Percentiles rank a stretch among this genome's conserved stretches.
These are phyloP conservation scores for Xenentodon cancila DNA, from an alignment of 2,797 vertebrate species.

Conservation along the genomic window DNA sequence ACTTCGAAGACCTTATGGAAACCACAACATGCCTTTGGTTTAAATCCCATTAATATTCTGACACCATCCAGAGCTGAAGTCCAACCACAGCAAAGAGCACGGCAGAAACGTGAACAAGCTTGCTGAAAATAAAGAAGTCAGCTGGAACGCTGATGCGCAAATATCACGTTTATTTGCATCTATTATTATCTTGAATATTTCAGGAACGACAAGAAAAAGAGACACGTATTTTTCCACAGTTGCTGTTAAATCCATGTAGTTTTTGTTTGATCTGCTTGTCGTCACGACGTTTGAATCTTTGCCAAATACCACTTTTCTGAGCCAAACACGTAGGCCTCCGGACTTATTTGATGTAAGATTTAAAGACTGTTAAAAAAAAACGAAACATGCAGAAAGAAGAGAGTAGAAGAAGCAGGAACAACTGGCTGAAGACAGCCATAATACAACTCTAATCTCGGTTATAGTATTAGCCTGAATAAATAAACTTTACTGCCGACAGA, in stretches of 20 bases:
- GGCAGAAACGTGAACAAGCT: conserved; percentile 7
- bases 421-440: too few relatives aligned
- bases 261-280: not conserved
- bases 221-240: too few relatives aligned
- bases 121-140: not conserved
- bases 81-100: conserved; percentile 42
- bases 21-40: conserved; percentile 45
- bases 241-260: too few relatives aligned
- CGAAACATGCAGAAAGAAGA: not conserved
- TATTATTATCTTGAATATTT: not conserved
- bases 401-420: too few relatives aligned
- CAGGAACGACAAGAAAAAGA: too few relatives aligned
- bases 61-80: conserved; percentile 29
- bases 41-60: conserved; percentile 53
- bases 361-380: not conserved
- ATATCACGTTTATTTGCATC: not conserved
- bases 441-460: too few relatives aligned
- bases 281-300: not conserved
- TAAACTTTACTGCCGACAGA: not conserved
- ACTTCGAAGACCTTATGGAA: conserved; percentile 3
- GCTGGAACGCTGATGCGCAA: not conserved
- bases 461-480: too few relatives aligned
- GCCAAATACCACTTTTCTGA: not conserved
- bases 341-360: not conserved
- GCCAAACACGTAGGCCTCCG: not conserved